Conservation (phyloP, 2,888 invertebrate species). For the Doris montereyensis region DNA sequence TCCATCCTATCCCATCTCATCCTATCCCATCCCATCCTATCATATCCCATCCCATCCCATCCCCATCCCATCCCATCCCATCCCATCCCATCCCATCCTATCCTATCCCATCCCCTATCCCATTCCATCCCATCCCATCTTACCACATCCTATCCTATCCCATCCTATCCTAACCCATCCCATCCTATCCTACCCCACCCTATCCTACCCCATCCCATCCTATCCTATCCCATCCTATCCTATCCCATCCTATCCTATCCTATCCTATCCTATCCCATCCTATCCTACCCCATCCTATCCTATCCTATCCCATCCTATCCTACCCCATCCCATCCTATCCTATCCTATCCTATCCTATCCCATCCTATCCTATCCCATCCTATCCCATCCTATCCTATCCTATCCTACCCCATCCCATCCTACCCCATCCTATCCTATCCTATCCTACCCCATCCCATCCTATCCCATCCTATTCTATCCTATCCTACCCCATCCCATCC, state of each 20-base stretch:
- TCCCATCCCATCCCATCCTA: not conserved
- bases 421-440: not conserved
- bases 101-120: conserved; percentile 14
- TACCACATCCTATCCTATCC: not conserved
- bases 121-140: conserved; percentile 3
- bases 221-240: not conserved
- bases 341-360: not conserved
- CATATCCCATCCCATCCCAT: not conserved
- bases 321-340: not conserved
- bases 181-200: not conserved
- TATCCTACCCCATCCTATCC: conserved; percentile 17
- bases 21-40: conserved; percentile 3
- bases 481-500: not conserved
- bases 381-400: conserved; percentile 23
- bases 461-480: not conserved
- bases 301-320: conserved; percentile 18
- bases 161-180: not conserved
- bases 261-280: not conserved
- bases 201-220: not conserved
- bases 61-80: not conserved
- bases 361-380: conserved; percentile 20
- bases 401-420: not conserved
- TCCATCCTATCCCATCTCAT: conserved; percentile 2
- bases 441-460: not conserved
- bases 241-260: not conserved